Evolutionary conservation across 2,888 invertebrate species (phyloP), one percentile per base, ranked within the genome.

Genomic region (Heteromurus nitidus): DNA sequence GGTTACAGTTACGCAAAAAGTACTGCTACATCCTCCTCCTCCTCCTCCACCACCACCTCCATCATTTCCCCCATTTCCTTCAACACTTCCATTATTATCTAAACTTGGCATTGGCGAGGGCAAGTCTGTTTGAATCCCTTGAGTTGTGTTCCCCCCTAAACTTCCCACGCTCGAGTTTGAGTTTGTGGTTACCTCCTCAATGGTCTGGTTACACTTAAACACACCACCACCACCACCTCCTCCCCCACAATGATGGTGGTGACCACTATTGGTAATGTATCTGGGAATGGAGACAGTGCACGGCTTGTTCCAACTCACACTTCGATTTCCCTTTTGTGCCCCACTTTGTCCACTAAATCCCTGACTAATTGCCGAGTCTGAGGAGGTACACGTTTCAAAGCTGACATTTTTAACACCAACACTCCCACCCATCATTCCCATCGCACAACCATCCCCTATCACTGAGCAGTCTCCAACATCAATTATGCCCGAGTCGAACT

Each of bases 1-100:
- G 1, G 86, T 86, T 2, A 86, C 84, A 30, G 86, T 86, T 0
- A 81, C 82, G 75, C 86, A 85, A 36, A 83, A 75, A 47, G 75
- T 55, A 53, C 80, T 62, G 30, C 47, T 24, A 28, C 22, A 24
- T 24, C 31, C 16, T 13, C 44, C 44, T 18, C 44, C 24, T 2
- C 26, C n/a, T 3, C 67, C 68, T 53, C 67, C 75, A 47, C 64
- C 18, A 50, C 18, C 1, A 18, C 36, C 13, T 24, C 24, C 24
- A 13, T 18, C 30, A 13, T 24, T 28, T 5, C 20, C 31, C 26
- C 30, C n/a, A 31, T 30, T 13, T 13, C 18, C 20, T 18, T 69
- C 28, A 1, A 44, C 30, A 22, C 22, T 24, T 55, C 16, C 20
- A 42, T 65, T 55, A 22, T 53, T 70, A 53, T 79, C 70, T 28